Conservation (phyloP, 2,888 invertebrate species). For the Cheilosia urbana region DNA sequence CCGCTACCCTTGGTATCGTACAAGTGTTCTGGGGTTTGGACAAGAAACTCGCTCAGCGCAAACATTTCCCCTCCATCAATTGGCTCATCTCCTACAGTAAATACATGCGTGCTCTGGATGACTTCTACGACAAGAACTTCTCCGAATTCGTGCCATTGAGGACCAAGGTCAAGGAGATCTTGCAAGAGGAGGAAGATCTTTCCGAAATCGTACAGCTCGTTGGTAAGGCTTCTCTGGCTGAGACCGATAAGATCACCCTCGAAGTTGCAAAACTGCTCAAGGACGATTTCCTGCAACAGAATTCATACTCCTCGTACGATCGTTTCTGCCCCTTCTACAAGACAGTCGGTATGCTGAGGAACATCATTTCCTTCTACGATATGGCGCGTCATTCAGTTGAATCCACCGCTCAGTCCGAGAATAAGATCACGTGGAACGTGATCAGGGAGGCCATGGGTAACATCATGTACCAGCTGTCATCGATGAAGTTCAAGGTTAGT, state of each 20-base stretch:
- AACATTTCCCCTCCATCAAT: constrained; percentile 99
- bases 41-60: constrained; percentile 99
- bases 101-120: constrained; percentile 98
- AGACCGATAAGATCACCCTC: constrained; percentile 99
- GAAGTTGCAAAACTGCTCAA: constrained; percentile 99
- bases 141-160: constrained; percentile 97
- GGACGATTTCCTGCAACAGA: constrained; percentile 99
- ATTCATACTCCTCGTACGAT: constrained; percentile 97
- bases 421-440: constrained; percentile 99
- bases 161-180: constrained; percentile 97
- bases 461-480: constrained; percentile 97
- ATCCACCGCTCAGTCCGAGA: constrained; percentile 98
- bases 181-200: constrained; percentile 99
- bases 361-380: constrained; percentile 99
- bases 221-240: constrained; percentile 99
- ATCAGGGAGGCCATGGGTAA: constrained; percentile 99
- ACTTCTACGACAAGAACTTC: constrained; percentile 99
- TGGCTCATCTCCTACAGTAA: constrained; percentile 99
- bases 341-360: constrained; percentile 99
- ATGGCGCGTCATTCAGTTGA: constrained; percentile 99
- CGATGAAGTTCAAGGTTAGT: constrained; percentile 99
- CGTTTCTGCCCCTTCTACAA: constrained; percentile 99
- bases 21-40: constrained; percentile 99
- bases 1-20: constrained; percentile 99
- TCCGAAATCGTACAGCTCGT: constrained; percentile 99